Evolutionary conservation across 1,140 invertebrate species (phyloP).

Genomic region (Colletes latitarsis): DNA sequence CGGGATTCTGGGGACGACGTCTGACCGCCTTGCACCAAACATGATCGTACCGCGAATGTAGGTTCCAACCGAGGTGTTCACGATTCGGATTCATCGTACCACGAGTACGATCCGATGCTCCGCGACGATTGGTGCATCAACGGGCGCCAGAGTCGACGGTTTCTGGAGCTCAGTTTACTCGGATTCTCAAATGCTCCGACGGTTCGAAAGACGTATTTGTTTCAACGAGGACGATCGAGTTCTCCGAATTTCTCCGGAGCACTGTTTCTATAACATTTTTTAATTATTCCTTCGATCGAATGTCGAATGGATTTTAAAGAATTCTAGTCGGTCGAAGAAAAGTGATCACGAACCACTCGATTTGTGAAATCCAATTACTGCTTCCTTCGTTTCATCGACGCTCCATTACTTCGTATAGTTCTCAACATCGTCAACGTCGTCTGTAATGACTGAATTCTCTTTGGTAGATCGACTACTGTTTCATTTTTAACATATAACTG

Average conservation of each 20-base stretch:
- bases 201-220: too few species aligned
- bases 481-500: neutral
- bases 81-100: slow-evolving; percentile 9
- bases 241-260: too few species aligned
- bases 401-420: neutral
- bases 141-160: neutral
- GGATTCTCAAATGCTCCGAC: too few species aligned
- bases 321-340: neutral
- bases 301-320: too few species aligned
- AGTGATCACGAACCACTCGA: slow-evolving; percentile 5
- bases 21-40: neutral
- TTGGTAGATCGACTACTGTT: neutral
- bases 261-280: too few species aligned
- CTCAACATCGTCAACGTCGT: neutral
- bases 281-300: too few species aligned
- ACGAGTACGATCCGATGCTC: neutral
- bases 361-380: slow-evolving; percentile 3
- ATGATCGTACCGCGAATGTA: neutral
- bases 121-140: neutral
- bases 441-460: neutral
- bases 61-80: neutral
- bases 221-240: too few species aligned
- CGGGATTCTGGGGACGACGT: neutral
- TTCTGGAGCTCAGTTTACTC: neutral
- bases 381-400: slow-evolving; percentile 1